Conservation (phyloP, 2,888 invertebrate genomes). For the Thelaira solivaga region DNA sequence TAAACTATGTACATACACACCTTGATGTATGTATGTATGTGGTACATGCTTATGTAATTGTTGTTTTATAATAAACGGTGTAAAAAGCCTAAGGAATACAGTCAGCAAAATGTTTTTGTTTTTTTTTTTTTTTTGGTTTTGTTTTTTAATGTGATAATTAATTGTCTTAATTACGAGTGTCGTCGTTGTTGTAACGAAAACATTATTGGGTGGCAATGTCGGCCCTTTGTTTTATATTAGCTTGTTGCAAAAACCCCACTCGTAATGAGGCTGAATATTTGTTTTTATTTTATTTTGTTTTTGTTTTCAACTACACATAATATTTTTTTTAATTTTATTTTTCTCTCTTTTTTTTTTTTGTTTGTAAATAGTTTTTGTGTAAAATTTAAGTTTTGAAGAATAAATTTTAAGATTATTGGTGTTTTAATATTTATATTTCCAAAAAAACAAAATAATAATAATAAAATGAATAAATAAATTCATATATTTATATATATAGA, state of each 20-base stretch:
- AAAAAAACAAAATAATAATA: constrained; percentile 52
- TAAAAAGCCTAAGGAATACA: constrained; percentile 76
- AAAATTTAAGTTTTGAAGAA: constrained; percentile 58
- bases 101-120: constrained; percentile 71
- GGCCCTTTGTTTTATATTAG: too few relatives aligned
- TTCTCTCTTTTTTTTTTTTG: constrained; percentile 10
- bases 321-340: constrained; percentile 1
- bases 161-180: constrained; percentile 2
- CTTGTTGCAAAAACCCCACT: too few relatives aligned
- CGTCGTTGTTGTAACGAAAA: too few relatives aligned
- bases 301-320: constrained; percentile 39
- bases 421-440: constrained; percentile 45
- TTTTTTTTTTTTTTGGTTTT: constrained; percentile 53
- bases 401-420: constrained; percentile 56
- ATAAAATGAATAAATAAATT: too few relatives aligned
- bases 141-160: constrained; percentile 50
- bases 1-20: constrained; percentile 9
- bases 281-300: constrained; percentile 53
- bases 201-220: too few relatives aligned
- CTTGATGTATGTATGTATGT: constrained; percentile 32
- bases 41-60: constrained; percentile 26
- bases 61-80: constrained; percentile 68
- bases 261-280: too few relatives aligned
- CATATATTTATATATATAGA: too few relatives aligned
- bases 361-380: constrained; percentile 58